Evolutionary conservation across 1,140 invertebrate genomes (phyloP), one percentile per base, ranked within the genome.

Genomic region (Saccostrea echinata): DNA sequence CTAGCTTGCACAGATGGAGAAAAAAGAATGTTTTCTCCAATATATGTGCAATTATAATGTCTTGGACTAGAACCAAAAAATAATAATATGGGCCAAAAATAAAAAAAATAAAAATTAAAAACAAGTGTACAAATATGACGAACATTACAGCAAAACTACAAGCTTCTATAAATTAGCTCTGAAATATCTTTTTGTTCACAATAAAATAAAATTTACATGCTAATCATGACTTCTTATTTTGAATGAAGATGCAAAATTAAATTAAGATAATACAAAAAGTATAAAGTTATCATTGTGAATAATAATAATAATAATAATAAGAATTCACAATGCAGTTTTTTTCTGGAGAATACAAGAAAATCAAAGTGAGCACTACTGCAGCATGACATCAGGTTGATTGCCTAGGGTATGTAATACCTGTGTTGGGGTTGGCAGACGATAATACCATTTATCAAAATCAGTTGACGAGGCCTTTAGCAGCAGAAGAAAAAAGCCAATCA

Each of bases 401-500:
- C 24, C 24, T 24, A 21, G 21, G 24, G 27, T 30, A 51, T 21
- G 35, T 51, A 4, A 87, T 89, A 89, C 88, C 88, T 89, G 88
- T 83, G 88, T 89, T 35, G 88, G 88, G 61, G 88, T 89, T 57
- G 88, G 83, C 8, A 89, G 88, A 80, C 88, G 85, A 82, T 88
- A 86, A 84, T 89, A 90, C 88, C 84, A 90, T 71, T 90, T 90
- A 86, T 89, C 91, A 87, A 88, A 90, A 81, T 88, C 87, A 85
- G 91, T 87, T 68, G 90, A 87, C 12, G 91, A 88, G 43, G 88
- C 85, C 84, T 90, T 52, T 84, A 53, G 35, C 53, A 84, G 82
- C 51, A 55, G 53, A 84, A 84, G 51, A 84, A 84, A 53, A 55
- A 53, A 55, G 53, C 82, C 83, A 71, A 24, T 43, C 55, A 51